These are phyloP conservation scores for Desoria tigrina DNA, from an alignment of 2,888 invertebrate genomes.

Conservation along the genomic window DNA sequence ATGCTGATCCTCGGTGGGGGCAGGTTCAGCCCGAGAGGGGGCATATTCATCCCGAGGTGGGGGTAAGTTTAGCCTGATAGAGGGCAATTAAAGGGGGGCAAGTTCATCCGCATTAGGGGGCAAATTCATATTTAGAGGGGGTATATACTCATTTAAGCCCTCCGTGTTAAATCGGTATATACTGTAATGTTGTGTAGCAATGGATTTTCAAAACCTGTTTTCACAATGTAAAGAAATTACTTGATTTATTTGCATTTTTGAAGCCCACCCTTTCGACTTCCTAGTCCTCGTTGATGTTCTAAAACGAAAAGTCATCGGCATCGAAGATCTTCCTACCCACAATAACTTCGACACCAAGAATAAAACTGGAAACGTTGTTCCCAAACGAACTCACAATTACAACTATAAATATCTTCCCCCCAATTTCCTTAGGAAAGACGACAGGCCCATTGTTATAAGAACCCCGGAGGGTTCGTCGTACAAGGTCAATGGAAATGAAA, in stretches of 20 bases:
- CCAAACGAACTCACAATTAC: conserved; percentile 37
- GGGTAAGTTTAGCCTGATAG: conserved; percentile 50
- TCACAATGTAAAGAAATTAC: too few relatives aligned
- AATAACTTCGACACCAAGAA: conserved; percentile 28
- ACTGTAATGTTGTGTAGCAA: conserved; percentile 24
- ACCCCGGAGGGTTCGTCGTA: conserved; percentile 50
- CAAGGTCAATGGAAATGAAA: conserved; percentile 43
- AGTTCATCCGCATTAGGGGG: too few relatives aligned
- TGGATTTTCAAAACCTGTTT: neutral
- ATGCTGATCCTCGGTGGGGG: too few relatives aligned
- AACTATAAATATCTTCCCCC: conserved; percentile 36
- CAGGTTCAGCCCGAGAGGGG: too few relatives aligned
- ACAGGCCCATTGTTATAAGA: conserved; percentile 41
- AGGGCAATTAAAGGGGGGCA: conserved; percentile 19
- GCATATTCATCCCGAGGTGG: too few relatives aligned
- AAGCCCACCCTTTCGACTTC: conserved; percentile 47
- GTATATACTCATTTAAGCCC: conserved; percentile 22
- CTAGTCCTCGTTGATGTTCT: conserved; percentile 46
- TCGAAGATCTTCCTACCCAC: conserved; percentile 46
- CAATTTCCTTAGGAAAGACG: conserved; percentile 31
- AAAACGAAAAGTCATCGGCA: conserved; percentile 36
- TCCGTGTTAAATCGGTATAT: conserved; percentile 27
- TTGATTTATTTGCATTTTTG: too few relatives aligned
- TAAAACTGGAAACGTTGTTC: conserved; percentile 32
- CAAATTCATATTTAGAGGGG: too few relatives aligned